Evolutionary conservation across 2,888 invertebrate genomes (phyloP).

Genomic region (Xestia xanthographa): DNA sequence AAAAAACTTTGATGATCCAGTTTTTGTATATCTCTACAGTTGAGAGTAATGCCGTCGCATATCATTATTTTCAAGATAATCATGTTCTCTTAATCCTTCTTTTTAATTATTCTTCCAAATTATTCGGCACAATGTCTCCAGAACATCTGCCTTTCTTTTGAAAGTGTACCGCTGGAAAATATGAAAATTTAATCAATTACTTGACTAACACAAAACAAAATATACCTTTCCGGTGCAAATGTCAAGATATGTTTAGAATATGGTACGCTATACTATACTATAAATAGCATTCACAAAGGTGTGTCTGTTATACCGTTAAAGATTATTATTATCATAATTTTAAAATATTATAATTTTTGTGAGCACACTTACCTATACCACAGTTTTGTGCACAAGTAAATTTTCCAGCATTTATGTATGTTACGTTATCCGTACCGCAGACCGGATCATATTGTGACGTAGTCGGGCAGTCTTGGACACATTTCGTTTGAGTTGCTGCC

Average conservation of each 20-base stretch:
- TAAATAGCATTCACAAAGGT: slow-evolving; percentile 15
- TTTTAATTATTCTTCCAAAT: slow-evolving; percentile 2
- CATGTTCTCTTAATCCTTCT: neutral
- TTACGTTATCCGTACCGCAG: slow-evolving; percentile 75
- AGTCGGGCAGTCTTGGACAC: slow-evolving; percentile 70
- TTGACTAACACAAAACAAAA: no score
- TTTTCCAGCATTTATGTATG: slow-evolving; percentile 77
- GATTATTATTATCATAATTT: slow-evolving; percentile 11
- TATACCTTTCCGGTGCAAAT: neutral
- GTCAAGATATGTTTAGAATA: neutral
- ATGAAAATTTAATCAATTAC: neutral
- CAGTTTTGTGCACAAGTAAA: slow-evolving; percentile 77
- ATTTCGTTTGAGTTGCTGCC: slow-evolving; percentile 39
- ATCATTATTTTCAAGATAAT: slow-evolving; percentile 33
- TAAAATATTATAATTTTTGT: neutral
- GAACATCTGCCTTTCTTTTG: slow-evolving; percentile 42
- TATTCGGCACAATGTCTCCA: slow-evolving; percentile 28
- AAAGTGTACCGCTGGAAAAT: slow-evolving; percentile 53
- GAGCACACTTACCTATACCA: slow-evolving; percentile 70
- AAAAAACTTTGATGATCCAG: slow-evolving; percentile 37
- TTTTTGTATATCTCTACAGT: slow-evolving; percentile 20
- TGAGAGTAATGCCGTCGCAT: neutral
- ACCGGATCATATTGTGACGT: slow-evolving; percentile 73
- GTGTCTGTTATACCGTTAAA: neutral
- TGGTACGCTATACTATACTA: neutral